These are phyloP conservation scores for Neomicropteryx cornuta DNA, from an alignment of 1,140 invertebrate species.

Conservation along the genomic window DNA sequence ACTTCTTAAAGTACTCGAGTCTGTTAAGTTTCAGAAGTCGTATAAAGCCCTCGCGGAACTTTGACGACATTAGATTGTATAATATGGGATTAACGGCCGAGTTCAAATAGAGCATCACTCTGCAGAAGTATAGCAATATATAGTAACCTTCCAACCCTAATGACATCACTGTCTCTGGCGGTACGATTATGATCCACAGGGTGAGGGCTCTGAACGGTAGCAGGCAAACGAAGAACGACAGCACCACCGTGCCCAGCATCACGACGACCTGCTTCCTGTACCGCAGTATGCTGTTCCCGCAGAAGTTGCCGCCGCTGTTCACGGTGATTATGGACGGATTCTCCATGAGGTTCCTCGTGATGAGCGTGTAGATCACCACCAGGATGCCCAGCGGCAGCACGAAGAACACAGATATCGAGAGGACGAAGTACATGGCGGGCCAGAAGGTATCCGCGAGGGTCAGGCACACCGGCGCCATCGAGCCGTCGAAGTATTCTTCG, in stretches of 20 bases:
- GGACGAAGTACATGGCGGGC: conserved; percentile 66
- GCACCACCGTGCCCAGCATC: conserved; percentile 81
- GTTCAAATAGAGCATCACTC: conserved; percentile 80
- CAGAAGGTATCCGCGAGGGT: conserved; percentile 61
- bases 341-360: conserved; percentile 71
- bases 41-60: conserved; percentile 75
- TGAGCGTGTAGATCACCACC: conserved; percentile 70
- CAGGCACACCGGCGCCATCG: conserved; percentile 59
- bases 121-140: conserved; percentile 73
- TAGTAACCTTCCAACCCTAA: conserved; percentile 71
- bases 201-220: conserved; percentile 78
- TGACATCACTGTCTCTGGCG: conserved; percentile 47
- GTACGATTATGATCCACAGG: conserved; percentile 70
- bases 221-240: conserved; percentile 85
- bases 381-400: conserved; percentile 70
- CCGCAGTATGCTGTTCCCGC: conserved; percentile 32
- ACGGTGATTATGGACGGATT: conserved; percentile 56
- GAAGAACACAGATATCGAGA: conserved; percentile 73
- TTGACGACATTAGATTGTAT: conserved; percentile 86
- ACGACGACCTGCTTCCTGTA: conserved; percentile 71
- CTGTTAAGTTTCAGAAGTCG: conserved; percentile 43
- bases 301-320: conserved; percentile 34
- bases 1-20: conserved; percentile 30
- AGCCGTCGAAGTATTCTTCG: conserved; percentile 57
- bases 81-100: conserved; percentile 84